Conservation (phyloP, 2,797 vertebrate species). For the Coendou prehensilis region DNA sequence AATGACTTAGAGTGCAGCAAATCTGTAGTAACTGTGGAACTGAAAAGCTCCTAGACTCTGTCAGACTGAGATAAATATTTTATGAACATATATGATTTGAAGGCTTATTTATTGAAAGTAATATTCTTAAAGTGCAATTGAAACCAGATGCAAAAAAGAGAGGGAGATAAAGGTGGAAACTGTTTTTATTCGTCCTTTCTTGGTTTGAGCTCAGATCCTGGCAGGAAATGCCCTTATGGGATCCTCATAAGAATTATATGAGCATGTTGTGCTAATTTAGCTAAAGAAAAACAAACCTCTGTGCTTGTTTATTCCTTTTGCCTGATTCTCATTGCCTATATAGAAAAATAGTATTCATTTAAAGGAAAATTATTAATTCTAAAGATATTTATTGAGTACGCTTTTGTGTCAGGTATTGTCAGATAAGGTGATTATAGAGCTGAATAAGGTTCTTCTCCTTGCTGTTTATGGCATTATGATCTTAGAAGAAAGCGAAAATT, state of each 20-base stretch:
- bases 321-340: not conserved
- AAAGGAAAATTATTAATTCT: conserved; percentile 27
- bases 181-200: not conserved
- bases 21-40: not conserved
- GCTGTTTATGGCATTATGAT: not conserved
- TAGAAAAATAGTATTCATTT: not conserved
- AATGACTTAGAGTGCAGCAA: not conserved
- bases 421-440: not conserved
- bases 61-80: conserved; percentile 71
- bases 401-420: conserved; percentile 27
- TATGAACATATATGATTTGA: conserved; percentile 66
- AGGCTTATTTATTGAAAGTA: conserved; percentile 48
- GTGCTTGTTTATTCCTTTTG: conserved; percentile 12
- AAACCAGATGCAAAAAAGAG: not conserved
- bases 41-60: conserved; percentile 19
- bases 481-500: conserved; percentile 16
- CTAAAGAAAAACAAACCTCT: not conserved
- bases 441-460: not conserved
- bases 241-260: not conserved
- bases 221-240: not conserved
- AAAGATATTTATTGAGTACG: not conserved
- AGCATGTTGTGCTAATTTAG: not conserved
- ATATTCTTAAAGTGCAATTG: conserved; percentile 30
- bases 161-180: not conserved
- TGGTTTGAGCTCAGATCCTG: not conserved